phyloP scores from a whole-genome alignment of 2,797 vertebrate species.

The Euphonia xanthogaster region DNA sequence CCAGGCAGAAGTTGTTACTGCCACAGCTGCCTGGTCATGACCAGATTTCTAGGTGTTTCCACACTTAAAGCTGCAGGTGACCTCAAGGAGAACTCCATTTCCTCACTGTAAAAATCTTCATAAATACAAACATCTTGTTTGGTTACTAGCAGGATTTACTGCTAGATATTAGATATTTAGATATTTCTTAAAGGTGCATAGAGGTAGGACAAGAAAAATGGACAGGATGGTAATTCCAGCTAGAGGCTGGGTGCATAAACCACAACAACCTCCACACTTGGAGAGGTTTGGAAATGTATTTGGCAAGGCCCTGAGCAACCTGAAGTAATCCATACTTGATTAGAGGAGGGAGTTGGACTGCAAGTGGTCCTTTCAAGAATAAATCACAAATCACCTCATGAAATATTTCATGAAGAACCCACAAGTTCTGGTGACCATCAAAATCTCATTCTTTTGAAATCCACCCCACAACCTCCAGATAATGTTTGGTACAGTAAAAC shows the following conservation, averaged over 20 bases:
- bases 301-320: background rate
- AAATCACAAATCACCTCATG: background rate
- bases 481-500: background rate
- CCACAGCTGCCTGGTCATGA: no score
- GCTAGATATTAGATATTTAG: background rate
- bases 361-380: background rate
- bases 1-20: background rate
- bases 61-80: background rate
- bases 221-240: background rate
- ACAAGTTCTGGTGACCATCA: background rate
- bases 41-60: background rate
- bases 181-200: background rate
- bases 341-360: background rate
- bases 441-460: background rate
- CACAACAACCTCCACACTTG: background rate
- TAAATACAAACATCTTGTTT: background rate
- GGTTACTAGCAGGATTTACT: background rate
- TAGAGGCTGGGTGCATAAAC: background rate
- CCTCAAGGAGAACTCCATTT: background rate
- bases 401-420: background rate
- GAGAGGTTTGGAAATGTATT: background rate
- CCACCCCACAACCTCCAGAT: fast-evolving
- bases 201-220: background rate
- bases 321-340: background rate
- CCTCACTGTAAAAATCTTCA: background rate